phyloP scores from a whole-genome alignment of 2,797 vertebrate genomes.

The Enteromius trimaculatus region DNA sequence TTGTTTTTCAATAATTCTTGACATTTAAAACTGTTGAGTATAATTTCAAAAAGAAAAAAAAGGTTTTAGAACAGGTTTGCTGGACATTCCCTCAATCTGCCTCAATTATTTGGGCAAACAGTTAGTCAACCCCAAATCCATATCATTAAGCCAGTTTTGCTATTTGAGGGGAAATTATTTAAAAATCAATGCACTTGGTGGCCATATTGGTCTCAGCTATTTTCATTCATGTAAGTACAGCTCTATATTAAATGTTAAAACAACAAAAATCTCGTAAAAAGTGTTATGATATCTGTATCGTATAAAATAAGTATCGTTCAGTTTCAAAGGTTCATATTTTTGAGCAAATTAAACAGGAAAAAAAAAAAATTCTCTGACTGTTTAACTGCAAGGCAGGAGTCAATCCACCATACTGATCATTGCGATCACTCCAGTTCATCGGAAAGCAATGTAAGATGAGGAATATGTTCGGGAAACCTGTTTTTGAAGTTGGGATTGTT shows the following conservation, averaged over 20 bases:
- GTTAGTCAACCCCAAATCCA: background rate
- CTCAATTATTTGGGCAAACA: background rate
- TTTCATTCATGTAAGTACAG: background rate
- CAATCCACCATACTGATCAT: background rate
- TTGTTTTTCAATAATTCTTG: background rate
- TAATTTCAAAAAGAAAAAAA: background rate
- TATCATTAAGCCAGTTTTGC: background rate
- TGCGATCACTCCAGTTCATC: background rate
- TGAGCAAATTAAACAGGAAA: background rate
- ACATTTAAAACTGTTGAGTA: background rate
- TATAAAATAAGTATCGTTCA: background rate
- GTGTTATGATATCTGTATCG: background rate
- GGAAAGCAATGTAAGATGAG: background rate
- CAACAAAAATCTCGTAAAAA: no score
- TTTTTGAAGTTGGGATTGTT: background rate
- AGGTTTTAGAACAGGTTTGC: background rate
- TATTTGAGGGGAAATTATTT: background rate
- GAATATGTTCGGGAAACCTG: background rate
- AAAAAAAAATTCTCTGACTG: background rate
- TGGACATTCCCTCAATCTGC: background rate
- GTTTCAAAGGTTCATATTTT: background rate
- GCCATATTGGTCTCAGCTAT: background rate
- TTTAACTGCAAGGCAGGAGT: background rate
- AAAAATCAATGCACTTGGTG: background rate
- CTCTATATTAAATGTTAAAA: background rate